Evolutionary conservation across 2,888 invertebrate genomes (phyloP).

Genomic region (Glyphotaelius pellucidus): DNA sequence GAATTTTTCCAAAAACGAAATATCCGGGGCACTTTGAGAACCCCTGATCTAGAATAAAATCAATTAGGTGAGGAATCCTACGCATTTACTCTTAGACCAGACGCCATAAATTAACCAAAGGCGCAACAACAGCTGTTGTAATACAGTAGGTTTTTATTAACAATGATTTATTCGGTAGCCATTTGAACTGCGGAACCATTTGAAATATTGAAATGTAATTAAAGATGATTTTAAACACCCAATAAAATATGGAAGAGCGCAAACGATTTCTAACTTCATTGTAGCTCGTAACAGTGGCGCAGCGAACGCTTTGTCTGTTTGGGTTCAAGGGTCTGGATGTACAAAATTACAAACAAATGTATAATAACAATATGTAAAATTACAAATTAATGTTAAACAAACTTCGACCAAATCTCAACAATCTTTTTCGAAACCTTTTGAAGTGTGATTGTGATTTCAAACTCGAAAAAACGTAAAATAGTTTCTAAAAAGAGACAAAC

Average conservation of each 20-base stretch:
- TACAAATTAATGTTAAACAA: neutral
- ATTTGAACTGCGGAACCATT: neutral
- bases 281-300: neutral
- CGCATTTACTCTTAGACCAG: neutral
- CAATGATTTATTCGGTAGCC: neutral
- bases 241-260: neutral
- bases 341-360: neutral
- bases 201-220: neutral
- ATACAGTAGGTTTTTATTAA: neutral
- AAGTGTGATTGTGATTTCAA: no score
- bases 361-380: no score
- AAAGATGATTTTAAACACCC: neutral
- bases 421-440: no score
- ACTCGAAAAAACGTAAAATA: no score
- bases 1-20: no score
- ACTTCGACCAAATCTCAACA: neutral
- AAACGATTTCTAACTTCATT: neutral
- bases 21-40: no score
- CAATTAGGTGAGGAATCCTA: conserved; percentile 20
- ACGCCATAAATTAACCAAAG: neutral
- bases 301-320: neutral
- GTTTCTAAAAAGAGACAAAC: no score
- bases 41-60: neutral
- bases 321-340: neutral
- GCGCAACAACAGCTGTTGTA: neutral